phyloP scores from a whole-genome alignment of 2,797 vertebrate species.

The Pipistrellus pygmaeus region DNA sequence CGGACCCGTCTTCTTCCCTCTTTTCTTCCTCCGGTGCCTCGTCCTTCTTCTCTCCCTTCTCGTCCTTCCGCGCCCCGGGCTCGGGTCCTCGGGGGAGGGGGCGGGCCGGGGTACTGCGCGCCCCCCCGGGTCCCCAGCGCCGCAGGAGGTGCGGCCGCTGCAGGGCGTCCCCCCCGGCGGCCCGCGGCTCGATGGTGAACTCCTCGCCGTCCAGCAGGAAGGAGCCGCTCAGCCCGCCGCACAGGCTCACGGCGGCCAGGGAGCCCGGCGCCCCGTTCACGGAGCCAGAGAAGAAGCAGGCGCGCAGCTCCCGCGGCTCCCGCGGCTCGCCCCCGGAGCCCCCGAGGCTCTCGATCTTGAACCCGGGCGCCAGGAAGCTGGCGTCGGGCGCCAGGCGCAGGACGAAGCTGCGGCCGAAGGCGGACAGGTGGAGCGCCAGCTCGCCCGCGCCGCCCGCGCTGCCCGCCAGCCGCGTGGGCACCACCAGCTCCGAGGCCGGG shows the following conservation, averaged over 20 bases:
- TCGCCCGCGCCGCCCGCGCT: constrained; percentile 84
- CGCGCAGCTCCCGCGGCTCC: constrained; percentile 83
- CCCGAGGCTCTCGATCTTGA: constrained; percentile 90
- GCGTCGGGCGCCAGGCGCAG: constrained; percentile 92
- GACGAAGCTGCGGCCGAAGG: constrained; percentile 90
- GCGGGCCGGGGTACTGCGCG: neutral
- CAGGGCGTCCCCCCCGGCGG: constrained; percentile 70
- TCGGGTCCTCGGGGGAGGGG: neutral
- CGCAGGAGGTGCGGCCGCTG: constrained; percentile 90
- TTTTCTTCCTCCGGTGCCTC: neutral
- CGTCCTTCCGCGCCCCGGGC: neutral
- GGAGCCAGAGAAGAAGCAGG: constrained; percentile 93
- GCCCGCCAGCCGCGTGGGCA: constrained; percentile 80
- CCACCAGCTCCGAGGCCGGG: constrained; percentile 73
- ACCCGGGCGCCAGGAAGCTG: constrained; percentile 92
- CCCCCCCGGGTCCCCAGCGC: constrained; percentile 74
- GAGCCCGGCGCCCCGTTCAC: constrained; percentile 90
- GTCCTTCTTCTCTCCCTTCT: neutral
- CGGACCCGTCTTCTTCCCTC: neutral
- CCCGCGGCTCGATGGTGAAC: constrained; percentile 92
- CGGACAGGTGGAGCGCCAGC: constrained; percentile 88
- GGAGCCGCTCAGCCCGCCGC: constrained; percentile 92
- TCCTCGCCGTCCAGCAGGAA: constrained; percentile 92
- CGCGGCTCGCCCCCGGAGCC: neutral
- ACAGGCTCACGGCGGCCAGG: constrained; percentile 93